phyloP scores from a whole-genome alignment of 2,113 vertebrate genomes.

The Morone saxatilis region DNA sequence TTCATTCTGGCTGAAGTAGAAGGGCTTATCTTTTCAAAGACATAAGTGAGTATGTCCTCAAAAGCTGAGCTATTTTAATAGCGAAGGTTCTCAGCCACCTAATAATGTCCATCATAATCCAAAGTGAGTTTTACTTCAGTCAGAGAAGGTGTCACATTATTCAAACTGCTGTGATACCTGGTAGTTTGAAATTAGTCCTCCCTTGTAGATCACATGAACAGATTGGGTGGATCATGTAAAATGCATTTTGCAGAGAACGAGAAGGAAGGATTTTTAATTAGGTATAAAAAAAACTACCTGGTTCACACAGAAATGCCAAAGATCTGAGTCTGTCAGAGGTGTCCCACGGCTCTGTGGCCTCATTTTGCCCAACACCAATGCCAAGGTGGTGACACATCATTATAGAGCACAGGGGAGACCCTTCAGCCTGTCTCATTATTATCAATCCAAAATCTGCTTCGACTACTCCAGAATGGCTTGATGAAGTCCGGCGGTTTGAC shows the following conservation, averaged over 20 bases:
- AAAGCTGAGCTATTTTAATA: conserved; percentile 57
- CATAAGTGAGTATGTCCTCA: conserved; percentile 50
- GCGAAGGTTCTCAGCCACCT: conserved; percentile 36
- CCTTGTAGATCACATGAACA: background rate
- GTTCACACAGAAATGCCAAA: conserved; percentile 35
- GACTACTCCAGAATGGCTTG: conserved; percentile 9
- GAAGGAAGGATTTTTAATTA: conserved; percentile 48
- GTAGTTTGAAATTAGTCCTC: background rate
- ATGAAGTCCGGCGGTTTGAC: conserved; percentile 29
- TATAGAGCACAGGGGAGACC: conserved; percentile 73
- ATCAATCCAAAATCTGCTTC: conserved; percentile 54
- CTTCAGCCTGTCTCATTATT: conserved; percentile 68
- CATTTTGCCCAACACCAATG: conserved; percentile 31
- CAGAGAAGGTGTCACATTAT: conserved; percentile 27
- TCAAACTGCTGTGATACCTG: conserved; percentile 10
- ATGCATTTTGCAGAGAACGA: background rate
- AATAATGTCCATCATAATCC: conserved; percentile 43
- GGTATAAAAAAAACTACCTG: conserved; percentile 50
- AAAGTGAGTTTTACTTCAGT: conserved; percentile 24
- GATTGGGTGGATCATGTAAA: background rate
- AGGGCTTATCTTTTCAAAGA: conserved; percentile 53
- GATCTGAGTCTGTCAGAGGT: background rate
- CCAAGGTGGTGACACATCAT: conserved; percentile 62
- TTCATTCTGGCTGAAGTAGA: conserved; percentile 55
- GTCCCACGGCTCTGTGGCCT: conserved; percentile 36